Evolutionary conservation across 2,797 vertebrate genomes (phyloP).

Genomic region (Acipenser transmontanus): DNA sequence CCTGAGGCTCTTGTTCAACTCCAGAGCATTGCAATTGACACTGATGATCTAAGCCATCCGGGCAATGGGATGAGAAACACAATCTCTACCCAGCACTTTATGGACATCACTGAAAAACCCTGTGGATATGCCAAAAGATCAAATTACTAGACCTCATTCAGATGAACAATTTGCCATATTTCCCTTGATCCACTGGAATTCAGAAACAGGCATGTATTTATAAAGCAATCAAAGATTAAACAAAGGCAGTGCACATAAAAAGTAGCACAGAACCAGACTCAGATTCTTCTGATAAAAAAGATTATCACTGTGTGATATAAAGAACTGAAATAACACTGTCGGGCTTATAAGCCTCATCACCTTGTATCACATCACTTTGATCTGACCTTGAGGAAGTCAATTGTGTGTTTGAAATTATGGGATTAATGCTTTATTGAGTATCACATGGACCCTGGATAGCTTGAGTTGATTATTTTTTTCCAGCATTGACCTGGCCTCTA

Average conservation of each 20-base stretch:
- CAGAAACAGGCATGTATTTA: constrained; percentile 30
- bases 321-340: constrained; percentile 55
- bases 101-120: constrained; percentile 13
- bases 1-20: constrained; percentile 26
- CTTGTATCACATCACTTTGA: constrained; percentile 50
- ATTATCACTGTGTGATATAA: constrained; percentile 64
- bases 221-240: constrained; percentile 45
- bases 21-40: constrained; percentile 37
- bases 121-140: constrained; percentile 29
- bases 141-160: constrained; percentile 43
- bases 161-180: constrained; percentile 34
- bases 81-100: not conserved
- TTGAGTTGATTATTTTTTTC: too few species aligned
- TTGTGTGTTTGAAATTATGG: too few species aligned
- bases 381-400: constrained; percentile 55
- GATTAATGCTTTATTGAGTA: too few species aligned
- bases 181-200: constrained; percentile 31
- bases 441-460: too few species aligned
- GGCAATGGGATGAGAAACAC: constrained; percentile 31
- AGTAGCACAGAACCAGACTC: constrained; percentile 56
- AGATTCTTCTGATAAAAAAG: constrained; percentile 55
- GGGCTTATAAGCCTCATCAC: constrained; percentile 44
- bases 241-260: constrained; percentile 48
- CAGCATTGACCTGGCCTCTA: too few species aligned
- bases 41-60: constrained; percentile 29